Percentiles rank a stretch among this genome's conserved stretches.
Conservation (phyloP, 2,888 invertebrate genomes). For the Epinotia ramella region DNA sequence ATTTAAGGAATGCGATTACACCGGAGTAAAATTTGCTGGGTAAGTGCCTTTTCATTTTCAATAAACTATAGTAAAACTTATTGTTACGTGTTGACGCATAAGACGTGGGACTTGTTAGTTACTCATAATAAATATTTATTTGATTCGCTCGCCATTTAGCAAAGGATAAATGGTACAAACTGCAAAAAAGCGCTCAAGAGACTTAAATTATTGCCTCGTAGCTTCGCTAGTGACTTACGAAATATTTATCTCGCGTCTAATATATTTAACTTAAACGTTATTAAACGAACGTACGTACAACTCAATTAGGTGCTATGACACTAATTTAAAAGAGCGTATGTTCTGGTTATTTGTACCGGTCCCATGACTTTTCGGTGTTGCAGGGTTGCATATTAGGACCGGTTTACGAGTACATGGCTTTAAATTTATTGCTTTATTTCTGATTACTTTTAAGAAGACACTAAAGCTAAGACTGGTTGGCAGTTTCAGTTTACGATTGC, state of each 20-base stretch:
- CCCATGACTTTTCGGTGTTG: constrained; percentile 11
- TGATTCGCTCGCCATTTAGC: constrained; percentile 54
- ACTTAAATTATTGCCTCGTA: constrained; percentile 35
- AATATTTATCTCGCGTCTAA: constrained; percentile 38
- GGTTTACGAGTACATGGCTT: constrained; percentile 20
- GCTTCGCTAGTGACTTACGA: constrained; percentile 37
- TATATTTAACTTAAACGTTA: constrained; percentile 38
- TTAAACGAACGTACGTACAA: constrained; percentile 34
- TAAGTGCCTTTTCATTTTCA: constrained; percentile 58
- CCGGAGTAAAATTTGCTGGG: constrained; percentile 70
- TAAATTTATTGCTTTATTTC: constrained; percentile 26
- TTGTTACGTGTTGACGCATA: neutral
- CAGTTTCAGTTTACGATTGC: neutral
- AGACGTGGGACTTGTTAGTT: neutral
- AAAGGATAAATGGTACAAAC: constrained; percentile 29
- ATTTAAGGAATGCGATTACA: constrained; percentile 78
- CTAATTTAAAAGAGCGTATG: constrained; percentile 10
- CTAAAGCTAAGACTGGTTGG: constrained; percentile 2
- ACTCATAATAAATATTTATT: constrained; percentile 1
- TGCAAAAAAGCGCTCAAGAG: constrained; percentile 34
- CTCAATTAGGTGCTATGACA: constrained; percentile 31
- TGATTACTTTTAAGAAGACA: constrained; percentile 10
- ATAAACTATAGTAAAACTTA: no score
- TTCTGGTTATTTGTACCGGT: neutral
- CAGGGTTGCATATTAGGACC: constrained; percentile 4